Conservation (phyloP, 2,113 vertebrate genomes). For the Arothron firmamentum region DNA sequence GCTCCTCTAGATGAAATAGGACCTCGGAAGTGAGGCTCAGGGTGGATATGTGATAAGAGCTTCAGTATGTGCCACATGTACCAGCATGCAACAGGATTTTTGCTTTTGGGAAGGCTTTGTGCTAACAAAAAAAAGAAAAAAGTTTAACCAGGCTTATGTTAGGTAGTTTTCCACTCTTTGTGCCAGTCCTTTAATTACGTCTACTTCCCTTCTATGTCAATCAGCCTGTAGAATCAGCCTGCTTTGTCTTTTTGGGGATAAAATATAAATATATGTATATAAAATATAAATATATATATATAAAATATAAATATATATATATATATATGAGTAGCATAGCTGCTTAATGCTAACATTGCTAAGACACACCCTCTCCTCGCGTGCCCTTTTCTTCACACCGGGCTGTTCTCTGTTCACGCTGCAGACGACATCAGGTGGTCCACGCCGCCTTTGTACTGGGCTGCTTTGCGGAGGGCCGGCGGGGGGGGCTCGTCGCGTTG, state of each 20-base stretch:
- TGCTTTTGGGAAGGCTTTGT: not conserved
- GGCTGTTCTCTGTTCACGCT: slow-evolving; percentile 36
- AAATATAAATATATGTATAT: slow-evolving; percentile 24
- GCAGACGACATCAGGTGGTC: slow-evolving; percentile 54
- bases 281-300: slow-evolving; percentile 23
- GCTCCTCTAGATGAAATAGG: too few relatives aligned
- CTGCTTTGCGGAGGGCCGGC: slow-evolving; percentile 38
- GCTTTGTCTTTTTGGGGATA: slow-evolving; percentile 37
- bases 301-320: slow-evolving; percentile 23
- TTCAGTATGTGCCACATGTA: not conserved
- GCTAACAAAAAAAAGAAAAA: not conserved
- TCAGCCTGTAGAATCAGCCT: slow-evolving; percentile 24
- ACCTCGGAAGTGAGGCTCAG: too few relatives aligned
- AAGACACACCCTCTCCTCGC: slow-evolving; percentile 14
- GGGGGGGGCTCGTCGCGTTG: slow-evolving; percentile 51
- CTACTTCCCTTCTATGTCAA: slow-evolving; percentile 5
- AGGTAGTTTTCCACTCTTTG: slow-evolving; percentile 2
- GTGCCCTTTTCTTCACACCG: slow-evolving; percentile 15
- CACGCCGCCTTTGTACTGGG: slow-evolving; percentile 47
- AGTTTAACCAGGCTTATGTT: not conserved
- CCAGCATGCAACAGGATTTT: not conserved
- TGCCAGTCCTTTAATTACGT: slow-evolving; percentile 3
- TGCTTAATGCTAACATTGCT: slow-evolving; percentile 29
- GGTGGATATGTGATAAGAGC: too few relatives aligned
- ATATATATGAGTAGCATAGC: slow-evolving; percentile 58